Conservation (phyloP, 2,113 vertebrate genomes). For the Tyrannus savana region DNA sequence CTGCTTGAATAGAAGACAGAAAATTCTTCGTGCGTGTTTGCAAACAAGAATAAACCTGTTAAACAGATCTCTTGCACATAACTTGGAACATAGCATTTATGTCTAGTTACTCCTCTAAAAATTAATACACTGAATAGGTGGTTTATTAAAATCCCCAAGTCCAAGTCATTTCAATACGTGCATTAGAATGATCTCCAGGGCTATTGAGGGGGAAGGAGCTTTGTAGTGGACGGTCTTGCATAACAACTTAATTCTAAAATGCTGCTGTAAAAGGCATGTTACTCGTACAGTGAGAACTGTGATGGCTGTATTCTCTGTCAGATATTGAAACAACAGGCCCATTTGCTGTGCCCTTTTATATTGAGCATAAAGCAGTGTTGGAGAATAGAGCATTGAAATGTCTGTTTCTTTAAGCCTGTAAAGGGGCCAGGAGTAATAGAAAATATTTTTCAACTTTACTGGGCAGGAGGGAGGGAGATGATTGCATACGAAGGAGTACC, state of each 20-base stretch:
- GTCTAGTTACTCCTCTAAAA: conserved; percentile 64
- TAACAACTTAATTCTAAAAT: not conserved
- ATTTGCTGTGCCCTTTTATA: not conserved
- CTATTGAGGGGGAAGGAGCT: not conserved
- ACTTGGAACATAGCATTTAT: conserved; percentile 61
- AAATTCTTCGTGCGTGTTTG: conserved; percentile 66
- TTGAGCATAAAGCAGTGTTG: not conserved
- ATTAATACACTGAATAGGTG: conserved; percentile 45
- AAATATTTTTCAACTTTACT: not conserved
- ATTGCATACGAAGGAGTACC: not conserved
- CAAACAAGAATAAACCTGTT: conserved; percentile 71
- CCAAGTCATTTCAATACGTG: conserved; percentile 18
- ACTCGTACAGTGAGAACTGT: not conserved
- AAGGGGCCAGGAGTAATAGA: not conserved
- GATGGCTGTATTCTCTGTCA: not conserved
- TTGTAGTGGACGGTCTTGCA: not conserved
- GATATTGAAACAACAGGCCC: not conserved
- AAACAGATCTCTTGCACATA: conserved; percentile 74
- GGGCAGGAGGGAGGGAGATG: not conserved
- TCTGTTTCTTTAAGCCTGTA: not conserved
- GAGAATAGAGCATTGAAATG: not conserved
- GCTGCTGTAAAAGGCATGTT: not conserved
- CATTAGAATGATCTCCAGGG: conserved; percentile 23
- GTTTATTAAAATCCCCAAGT: conserved; percentile 46
- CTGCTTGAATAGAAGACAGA: conserved; percentile 69